Base-by-base conservation (phyloP, 2,797 vertebrate genomes). In the Centropyge bicolor region DNA sequence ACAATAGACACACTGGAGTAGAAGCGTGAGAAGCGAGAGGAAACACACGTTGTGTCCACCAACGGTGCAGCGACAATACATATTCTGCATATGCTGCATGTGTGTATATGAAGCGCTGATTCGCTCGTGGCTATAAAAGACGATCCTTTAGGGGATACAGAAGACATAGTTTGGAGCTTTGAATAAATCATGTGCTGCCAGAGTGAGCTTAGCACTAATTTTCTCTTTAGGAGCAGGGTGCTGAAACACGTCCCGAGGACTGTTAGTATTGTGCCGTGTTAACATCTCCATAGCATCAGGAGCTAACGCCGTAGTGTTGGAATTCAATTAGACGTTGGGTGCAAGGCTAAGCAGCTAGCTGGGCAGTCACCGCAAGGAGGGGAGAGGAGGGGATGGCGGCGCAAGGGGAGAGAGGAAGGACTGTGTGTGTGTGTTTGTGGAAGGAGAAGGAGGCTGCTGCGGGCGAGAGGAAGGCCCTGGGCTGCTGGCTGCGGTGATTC, bases 251-350 rank as follows among this genome's bases (percentile, higher is more conserved):
- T 93, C 91, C 92, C 27, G 82, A 72, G 89, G 93, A 88, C 82
- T 94, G 90, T 94, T 94, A 82, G 90, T 77, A 92, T 91, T 93
- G 91, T 89, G 85, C 83, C 89, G 65, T 93, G 93, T 94, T 94
- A 94, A 94, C 92, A 93, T 89, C 90, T 88, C 87, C 68, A 16
- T 87, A 89, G 90, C 88, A 89, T 88, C 84, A 63, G 78, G 71
- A 88, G 90, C 91, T 91, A 91, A 85, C 70, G 57, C 79, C 40
- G 1, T 14, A 52, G 84, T 81, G 84, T 78, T 87, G 87, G 86
- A 92, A 89, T 94, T 94, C 94, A 94, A 95, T 93, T 93, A 95
- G 93, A 93, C 86, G 85, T 86, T 76, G 83, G 86, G 86, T 89
- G 87, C 86, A 89, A 89, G 72, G 62, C 91, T 90, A 91, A 94